Evolutionary conservation across 2,113 vertebrate species (phyloP).

Genomic region (human): DNA sequence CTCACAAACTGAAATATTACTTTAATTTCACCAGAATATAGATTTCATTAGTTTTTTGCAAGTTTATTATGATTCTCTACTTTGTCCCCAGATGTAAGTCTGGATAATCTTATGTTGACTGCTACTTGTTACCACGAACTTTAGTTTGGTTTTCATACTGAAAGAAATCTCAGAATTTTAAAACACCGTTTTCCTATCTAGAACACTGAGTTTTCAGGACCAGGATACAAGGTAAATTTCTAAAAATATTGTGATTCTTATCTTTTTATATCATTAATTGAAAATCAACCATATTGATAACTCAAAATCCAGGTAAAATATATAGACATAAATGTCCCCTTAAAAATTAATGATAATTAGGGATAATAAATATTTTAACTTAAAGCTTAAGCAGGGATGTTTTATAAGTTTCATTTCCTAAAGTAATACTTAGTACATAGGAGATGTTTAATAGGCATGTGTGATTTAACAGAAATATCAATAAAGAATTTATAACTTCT

Average conservation of each 20-base stretch:
- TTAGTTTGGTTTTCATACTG: neutral
- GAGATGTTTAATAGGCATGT: neutral
- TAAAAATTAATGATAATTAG: neutral
- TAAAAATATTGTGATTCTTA: neutral
- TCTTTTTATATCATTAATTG: neutral
- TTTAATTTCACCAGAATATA: neutral
- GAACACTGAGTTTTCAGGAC: neutral
- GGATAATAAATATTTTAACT: neutral
- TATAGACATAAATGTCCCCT: neutral
- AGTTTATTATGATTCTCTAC: neutral
- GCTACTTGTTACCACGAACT: neutral
- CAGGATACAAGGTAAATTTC: neutral
- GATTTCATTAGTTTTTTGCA: neutral
- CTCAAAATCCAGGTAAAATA: neutral
- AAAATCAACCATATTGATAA: neutral
- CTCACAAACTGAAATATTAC: neutral
- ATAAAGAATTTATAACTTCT: neutral
- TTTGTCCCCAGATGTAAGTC: neutral
- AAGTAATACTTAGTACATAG: neutral
- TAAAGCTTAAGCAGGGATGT: neutral
- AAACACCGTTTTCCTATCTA: neutral
- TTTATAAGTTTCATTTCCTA: neutral
- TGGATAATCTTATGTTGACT: neutral
- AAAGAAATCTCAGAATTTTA: neutral
- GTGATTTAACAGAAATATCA: neutral